A percentile compares a stretch with the other conserved stretches of the same genome.
phyloP scores from a whole-genome alignment of 1,140 invertebrate species.

The Varroa destructor region DNA sequence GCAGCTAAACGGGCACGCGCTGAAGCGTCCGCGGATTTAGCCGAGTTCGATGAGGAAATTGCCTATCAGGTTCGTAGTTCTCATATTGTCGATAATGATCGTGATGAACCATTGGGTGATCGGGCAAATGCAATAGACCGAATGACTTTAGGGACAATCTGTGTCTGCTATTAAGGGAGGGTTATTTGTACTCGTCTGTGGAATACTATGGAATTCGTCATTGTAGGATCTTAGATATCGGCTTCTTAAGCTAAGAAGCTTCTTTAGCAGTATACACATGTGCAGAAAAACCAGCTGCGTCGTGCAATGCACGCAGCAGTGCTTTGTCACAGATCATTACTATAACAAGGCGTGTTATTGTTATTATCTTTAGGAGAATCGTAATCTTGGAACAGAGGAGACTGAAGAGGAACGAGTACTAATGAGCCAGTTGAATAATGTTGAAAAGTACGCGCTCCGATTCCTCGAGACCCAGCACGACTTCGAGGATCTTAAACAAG shows the following conservation, averaged over 20 bases:
- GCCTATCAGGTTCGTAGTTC: slow-evolving; percentile 47
- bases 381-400: neutral
- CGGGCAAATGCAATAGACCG: slow-evolving; percentile 31
- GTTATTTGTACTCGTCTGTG: slow-evolving; percentile 38
- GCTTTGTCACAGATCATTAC: neutral
- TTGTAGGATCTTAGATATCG: too few relatives aligned
- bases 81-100: neutral
- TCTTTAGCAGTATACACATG: too few relatives aligned
- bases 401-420: neutral
- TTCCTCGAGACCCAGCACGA: slow-evolving; percentile 77
- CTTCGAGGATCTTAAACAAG: slow-evolving; percentile 66
- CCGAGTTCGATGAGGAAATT: slow-evolving; percentile 91
- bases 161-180: slow-evolving; percentile 65
- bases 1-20: slow-evolving; percentile 77
- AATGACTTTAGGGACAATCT: slow-evolving; percentile 60
- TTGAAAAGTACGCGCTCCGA: slow-evolving; percentile 83
- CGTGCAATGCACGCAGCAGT: too few relatives aligned
- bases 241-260: too few relatives aligned
- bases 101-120: neutral
- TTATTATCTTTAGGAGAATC: too few relatives aligned
- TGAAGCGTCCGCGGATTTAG: slow-evolving; percentile 80
- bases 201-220: too few relatives aligned
- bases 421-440: slow-evolving; percentile 58
- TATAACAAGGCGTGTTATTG: neutral
- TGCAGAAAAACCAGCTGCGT: too few relatives aligned